phyloP scores from a whole-genome alignment of 2,113 vertebrate species.

The Trogon melanurus region DNA sequence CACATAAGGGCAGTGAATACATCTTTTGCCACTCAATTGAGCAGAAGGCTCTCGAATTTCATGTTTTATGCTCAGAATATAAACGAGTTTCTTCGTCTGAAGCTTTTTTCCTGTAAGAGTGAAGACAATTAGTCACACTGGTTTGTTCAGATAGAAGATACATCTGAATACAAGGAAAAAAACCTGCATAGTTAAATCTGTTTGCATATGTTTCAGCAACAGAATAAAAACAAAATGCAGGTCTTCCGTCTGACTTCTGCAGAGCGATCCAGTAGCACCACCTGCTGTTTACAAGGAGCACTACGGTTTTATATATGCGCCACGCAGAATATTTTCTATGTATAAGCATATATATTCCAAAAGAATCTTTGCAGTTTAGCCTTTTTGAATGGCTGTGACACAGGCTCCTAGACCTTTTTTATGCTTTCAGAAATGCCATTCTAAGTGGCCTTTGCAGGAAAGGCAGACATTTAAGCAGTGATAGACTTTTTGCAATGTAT shows the following conservation, averaged over 20 bases:
- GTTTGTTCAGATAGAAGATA: neutral
- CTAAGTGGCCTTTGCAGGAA: neutral
- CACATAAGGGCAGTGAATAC: neutral
- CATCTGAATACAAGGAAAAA: neutral
- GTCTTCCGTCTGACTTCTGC: too few species aligned
- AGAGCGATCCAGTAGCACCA: neutral
- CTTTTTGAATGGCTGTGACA: neutral
- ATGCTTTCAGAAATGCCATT: neutral
- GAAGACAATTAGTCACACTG: neutral
- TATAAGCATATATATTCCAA: neutral
- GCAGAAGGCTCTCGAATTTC: neutral
- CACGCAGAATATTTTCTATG: fast-evolving
- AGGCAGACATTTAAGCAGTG: neutral
- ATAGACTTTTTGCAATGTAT: neutral
- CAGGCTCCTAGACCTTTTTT: neutral
- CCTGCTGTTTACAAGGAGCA: neutral
- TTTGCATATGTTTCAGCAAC: neutral
- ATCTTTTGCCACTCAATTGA: neutral
- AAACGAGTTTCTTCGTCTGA: neutral
- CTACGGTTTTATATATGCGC: fast-evolving
- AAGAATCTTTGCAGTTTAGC: neutral
- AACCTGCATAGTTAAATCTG: neutral
- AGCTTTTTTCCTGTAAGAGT: neutral
- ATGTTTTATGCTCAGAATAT: constrained; percentile 5
- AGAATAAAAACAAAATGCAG: neutral